Percentiles rank a stretch among this genome's conserved stretches.
These are phyloP conservation scores for Neria commutata DNA, from an alignment of 2,888 invertebrate species.

Conservation along the genomic window DNA sequence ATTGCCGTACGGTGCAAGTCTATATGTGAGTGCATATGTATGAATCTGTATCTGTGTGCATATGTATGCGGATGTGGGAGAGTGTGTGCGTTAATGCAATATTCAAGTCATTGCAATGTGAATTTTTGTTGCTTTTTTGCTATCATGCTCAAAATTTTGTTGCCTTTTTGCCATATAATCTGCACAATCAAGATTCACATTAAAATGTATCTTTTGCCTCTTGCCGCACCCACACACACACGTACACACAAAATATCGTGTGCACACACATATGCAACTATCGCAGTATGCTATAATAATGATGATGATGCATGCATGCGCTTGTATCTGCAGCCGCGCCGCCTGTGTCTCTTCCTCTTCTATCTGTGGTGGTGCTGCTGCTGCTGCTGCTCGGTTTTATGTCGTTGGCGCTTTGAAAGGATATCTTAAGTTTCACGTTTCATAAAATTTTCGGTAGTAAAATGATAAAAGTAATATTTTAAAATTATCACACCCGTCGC, in stretches of 20 bases:
- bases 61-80: slow-evolving; percentile 12
- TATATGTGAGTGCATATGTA: slow-evolving; percentile 13
- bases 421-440: slow-evolving; percentile 57
- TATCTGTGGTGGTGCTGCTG: slow-evolving; percentile 22
- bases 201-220: slow-evolving; percentile 58
- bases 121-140: slow-evolving; percentile 29
- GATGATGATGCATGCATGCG: slow-evolving; percentile 36
- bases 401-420: slow-evolving; percentile 26
- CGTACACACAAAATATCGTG: slow-evolving; percentile 8
- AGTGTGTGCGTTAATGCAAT: slow-evolving; percentile 42
- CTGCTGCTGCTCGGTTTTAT: too few relatives aligned
- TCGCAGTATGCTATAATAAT: slow-evolving; percentile 40
- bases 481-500: slow-evolving; percentile 32
- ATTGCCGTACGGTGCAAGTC: slow-evolving; percentile 32
- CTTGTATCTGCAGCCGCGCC: slow-evolving; percentile 26
- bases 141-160: slow-evolving; percentile 45
- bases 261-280: slow-evolving; percentile 28
- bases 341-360: slow-evolving; percentile 22
- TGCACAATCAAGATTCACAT: slow-evolving; percentile 59
- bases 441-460: slow-evolving; percentile 53
- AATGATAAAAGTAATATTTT: slow-evolving; percentile 37
- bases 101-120: slow-evolving; percentile 56
- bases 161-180: slow-evolving; percentile 52
- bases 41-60: slow-evolving; percentile 14
- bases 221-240: slow-evolving; percentile 21